Evolutionary conservation across 2,113 vertebrate genomes (phyloP).

Genomic region (Pedionomus torquatus): DNA sequence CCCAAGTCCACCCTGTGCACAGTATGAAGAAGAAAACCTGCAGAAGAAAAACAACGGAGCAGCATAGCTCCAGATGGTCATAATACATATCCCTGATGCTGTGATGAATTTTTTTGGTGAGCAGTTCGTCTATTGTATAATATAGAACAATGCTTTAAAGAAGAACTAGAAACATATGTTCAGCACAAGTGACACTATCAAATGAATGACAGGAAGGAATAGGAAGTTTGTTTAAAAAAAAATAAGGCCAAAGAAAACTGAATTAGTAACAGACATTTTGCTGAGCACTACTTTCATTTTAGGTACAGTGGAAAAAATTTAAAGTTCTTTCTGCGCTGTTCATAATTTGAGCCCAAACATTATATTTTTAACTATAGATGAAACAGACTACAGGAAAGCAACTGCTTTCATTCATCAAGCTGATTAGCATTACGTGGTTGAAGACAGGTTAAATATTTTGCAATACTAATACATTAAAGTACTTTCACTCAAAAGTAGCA

Average conservation of each 20-base stretch:
- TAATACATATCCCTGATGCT: not conserved
- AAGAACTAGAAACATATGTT: not conserved
- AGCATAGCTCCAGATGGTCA: not conserved
- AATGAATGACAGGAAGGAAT: not conserved
- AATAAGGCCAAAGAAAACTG: not conserved
- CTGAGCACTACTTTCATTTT: not conserved
- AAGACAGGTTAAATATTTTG: not conserved
- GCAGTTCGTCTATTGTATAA: not conserved
- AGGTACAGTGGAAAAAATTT: not conserved
- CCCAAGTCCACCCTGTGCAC: not conserved
- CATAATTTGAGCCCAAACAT: not conserved
- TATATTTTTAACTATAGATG: not conserved
- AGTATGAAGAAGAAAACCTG: not conserved
- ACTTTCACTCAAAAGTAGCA: not conserved
- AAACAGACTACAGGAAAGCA: not conserved
- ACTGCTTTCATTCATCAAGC: not conserved
- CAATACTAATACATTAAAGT: not conserved
- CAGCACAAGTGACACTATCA: not conserved
- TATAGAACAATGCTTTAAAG: not conserved
- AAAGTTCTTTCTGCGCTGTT: not conserved
- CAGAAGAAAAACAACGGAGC: not conserved
- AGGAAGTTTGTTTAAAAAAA: constrained; percentile 7
- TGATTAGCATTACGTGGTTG: not conserved
- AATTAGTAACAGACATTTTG: constrained; percentile 28
- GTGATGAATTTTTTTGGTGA: not conserved